Percentiles rank a stretch among this genome's conserved stretches.
phyloP scores from a whole-genome alignment of 2,888 invertebrate species.

The Elgonia sp. region DNA sequence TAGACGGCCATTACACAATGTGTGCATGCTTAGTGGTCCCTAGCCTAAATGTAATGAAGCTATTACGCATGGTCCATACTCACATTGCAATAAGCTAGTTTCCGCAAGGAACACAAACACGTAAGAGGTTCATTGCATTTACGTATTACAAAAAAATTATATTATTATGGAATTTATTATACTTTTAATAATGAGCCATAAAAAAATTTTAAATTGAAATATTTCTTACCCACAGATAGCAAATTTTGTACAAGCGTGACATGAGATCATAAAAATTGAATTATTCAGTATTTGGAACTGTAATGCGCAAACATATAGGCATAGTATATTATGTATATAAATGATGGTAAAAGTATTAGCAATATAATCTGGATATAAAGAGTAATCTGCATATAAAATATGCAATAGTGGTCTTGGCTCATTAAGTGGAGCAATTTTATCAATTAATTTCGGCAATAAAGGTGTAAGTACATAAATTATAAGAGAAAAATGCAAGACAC shows the following conservation, averaged over 20 bases:
- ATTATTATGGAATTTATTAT: too few species aligned
- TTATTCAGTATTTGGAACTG: conserved; percentile 64
- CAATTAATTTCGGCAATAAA: conserved; percentile 51
- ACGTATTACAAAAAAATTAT: too few species aligned
- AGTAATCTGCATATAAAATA: conserved; percentile 55
- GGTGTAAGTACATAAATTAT: conserved; percentile 58
- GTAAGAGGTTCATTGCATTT: too few species aligned
- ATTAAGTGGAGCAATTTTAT: conserved; percentile 54
- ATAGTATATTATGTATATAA: conserved; percentile 51
- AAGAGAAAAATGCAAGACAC: conserved; percentile 40
- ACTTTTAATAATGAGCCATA: too few species aligned
- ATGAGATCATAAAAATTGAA: conserved; percentile 56
- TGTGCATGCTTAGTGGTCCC: too few species aligned
- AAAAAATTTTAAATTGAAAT: not conserved
- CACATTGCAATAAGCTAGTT: too few species aligned
- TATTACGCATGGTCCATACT: too few species aligned
- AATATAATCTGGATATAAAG: conserved; percentile 37
- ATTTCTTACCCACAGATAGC: conserved; percentile 53
- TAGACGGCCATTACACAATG: too few species aligned
- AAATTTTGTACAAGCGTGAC: conserved; percentile 60
- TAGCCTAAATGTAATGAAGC: too few species aligned
- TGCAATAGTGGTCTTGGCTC: conserved; percentile 42
- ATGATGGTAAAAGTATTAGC: conserved; percentile 40
- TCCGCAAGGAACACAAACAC: too few species aligned
- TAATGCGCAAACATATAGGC: conserved; percentile 54